These are phyloP conservation scores for Hestina assimilis DNA, from an alignment of 1,140 invertebrate genomes.

Conservation along the genomic window DNA sequence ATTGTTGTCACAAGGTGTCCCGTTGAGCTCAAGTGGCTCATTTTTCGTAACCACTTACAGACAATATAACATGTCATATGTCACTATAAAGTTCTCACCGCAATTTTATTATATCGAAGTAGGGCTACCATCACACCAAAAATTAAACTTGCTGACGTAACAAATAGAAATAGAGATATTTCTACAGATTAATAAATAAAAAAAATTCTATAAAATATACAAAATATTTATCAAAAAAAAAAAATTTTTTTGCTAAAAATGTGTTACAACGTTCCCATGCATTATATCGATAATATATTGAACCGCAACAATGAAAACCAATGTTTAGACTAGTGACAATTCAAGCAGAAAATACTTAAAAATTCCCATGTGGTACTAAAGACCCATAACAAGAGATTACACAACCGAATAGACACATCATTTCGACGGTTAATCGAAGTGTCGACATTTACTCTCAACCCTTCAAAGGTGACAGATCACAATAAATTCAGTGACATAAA, in stretches of 20 bases:
- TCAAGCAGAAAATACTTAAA: constrained; percentile 60
- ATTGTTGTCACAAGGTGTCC: constrained; percentile 6
- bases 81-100: constrained; percentile 20
- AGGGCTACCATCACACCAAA: not conserved
- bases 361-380: constrained; percentile 56
- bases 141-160: not conserved
- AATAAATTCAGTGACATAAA: constrained; percentile 38
- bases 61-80: constrained; percentile 59
- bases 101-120: not conserved
- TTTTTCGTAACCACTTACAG: constrained; percentile 51
- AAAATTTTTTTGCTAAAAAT: too few relatives aligned
- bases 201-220: too few relatives aligned
- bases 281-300: constrained; percentile 41
- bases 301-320: constrained; percentile 56
- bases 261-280: constrained; percentile 21
- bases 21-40: constrained; percentile 35
- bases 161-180: not conserved
- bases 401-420: constrained; percentile 31
- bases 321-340: constrained; percentile 61
- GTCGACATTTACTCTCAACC: constrained; percentile 43
- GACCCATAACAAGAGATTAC: constrained; percentile 34
- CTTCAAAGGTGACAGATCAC: constrained; percentile 44
- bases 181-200: not conserved
- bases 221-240: too few relatives aligned
- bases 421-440: constrained; percentile 59